Evolutionary conservation across 2,113 vertebrate genomes (phyloP).

Genomic region (Rhinolophus ferrumequinum): DNA sequence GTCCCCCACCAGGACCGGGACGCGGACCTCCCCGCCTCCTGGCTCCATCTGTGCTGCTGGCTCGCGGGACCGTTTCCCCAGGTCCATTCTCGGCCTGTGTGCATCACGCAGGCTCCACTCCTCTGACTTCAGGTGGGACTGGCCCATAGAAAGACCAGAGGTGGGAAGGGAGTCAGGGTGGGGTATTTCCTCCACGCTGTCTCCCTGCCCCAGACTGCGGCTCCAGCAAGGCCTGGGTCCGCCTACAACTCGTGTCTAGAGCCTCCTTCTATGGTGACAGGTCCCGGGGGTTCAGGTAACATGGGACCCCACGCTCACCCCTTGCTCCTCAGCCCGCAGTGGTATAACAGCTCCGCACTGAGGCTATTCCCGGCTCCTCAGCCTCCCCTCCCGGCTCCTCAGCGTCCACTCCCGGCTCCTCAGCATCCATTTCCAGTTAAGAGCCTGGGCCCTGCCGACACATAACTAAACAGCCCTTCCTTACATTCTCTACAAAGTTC

Average conservation of each 20-base stretch:
- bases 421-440: background rate
- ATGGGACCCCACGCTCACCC: background rate
- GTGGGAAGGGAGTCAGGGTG: background rate
- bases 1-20: background rate
- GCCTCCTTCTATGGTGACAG: background rate
- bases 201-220: background rate
- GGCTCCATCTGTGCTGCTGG: background rate
- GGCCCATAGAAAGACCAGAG: background rate
- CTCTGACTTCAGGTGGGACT: background rate
- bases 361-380: background rate
- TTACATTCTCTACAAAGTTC: background rate
- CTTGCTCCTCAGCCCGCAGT: background rate
- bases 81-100: background rate
- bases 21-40: background rate
- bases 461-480: background rate
- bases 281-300: background rate
- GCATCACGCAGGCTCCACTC: background rate
- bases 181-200: rapidly evolving
- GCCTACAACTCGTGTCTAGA: background rate
- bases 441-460: background rate
- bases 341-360: background rate
- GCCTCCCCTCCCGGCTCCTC: background rate
- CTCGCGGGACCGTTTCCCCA: background rate
- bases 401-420: background rate
- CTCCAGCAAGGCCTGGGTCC: background rate